Percentiles rank a stretch among this genome's conserved stretches.
These are phyloP conservation scores for Fringilla coelebs DNA, from an alignment of 2,797 vertebrate species.

Conservation along the genomic window DNA sequence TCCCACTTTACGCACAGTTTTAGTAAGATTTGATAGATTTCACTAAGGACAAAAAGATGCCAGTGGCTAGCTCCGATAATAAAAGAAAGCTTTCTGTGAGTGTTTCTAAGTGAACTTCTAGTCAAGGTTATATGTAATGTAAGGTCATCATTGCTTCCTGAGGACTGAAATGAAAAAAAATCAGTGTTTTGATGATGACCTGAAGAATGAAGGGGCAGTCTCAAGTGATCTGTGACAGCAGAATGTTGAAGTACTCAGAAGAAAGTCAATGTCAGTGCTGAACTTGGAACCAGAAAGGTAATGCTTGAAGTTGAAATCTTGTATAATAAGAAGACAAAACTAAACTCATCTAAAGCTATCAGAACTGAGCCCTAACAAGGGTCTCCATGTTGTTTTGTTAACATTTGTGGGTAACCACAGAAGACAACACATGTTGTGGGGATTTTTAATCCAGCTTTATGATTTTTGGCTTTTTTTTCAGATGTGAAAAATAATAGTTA, in stretches of 20 bases:
- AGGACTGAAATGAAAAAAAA: not conserved
- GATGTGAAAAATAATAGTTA: not conserved
- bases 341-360: not conserved
- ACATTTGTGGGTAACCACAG: not conserved
- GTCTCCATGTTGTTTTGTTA: not conserved
- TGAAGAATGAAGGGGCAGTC: not conserved
- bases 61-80: not conserved
- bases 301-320: not conserved
- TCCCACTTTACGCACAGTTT: not conserved
- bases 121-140: not conserved
- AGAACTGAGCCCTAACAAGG: not conserved
- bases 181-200: not conserved
- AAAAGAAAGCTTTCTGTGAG: not conserved
- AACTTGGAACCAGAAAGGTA: not conserved
- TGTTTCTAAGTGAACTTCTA: not conserved
- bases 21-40: not conserved
- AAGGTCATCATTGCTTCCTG: not conserved
- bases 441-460: not conserved
- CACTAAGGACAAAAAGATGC: not conserved
- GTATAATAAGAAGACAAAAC: not conserved
- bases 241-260: not conserved
- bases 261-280: not conserved
- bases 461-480: not conserved
- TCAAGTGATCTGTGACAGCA: not conserved
- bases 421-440: not conserved